Conservation (phyloP, 2,888 invertebrate species). For the Netelia inedita region DNA sequence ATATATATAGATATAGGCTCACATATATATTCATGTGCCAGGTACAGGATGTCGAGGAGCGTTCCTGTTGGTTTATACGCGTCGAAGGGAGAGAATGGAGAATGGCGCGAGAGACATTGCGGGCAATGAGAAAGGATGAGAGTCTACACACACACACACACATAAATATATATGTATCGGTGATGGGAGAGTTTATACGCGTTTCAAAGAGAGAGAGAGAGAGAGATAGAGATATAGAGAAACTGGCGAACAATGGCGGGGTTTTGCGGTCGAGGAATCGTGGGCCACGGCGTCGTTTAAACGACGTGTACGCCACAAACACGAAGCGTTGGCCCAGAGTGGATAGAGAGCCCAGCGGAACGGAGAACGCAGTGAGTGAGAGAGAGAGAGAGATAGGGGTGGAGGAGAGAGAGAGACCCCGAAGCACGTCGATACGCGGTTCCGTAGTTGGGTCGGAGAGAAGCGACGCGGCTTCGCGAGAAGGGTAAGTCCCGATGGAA, state of each 20-base stretch:
- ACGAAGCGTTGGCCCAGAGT: background rate
- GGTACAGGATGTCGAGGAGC: conserved; percentile 41
- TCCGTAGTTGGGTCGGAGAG: conserved; percentile 59
- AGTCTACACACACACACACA: background rate
- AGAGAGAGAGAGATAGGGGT: conserved; percentile 13
- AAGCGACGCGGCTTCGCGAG: conserved; percentile 31
- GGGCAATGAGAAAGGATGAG: conserved; percentile 47
- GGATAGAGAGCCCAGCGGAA: conserved; percentile 8
- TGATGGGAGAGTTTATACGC: conserved; percentile 53
- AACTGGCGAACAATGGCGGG: conserved; percentile 63
- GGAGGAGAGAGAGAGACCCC: conserved; percentile 44
- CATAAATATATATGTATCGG: conserved; percentile 7
- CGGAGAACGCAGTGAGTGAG: background rate
- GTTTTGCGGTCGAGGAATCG: conserved; percentile 71
- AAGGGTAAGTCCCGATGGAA: conserved; percentile 62
- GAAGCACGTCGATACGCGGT: conserved; percentile 66
- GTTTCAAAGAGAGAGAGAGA: conserved; percentile 6
- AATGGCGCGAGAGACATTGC: conserved; percentile 56
- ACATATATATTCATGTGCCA: background rate
- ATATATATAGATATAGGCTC: background rate
- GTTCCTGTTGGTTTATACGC: conserved; percentile 43
- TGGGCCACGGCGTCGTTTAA: conserved; percentile 73
- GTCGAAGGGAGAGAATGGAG: conserved; percentile 52
- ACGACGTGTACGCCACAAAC: conserved; percentile 63
- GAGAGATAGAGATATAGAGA: conserved; percentile 24